Conservation (phyloP, 2,113 vertebrate genomes). For the Ailuropoda melanoleuca region DNA sequence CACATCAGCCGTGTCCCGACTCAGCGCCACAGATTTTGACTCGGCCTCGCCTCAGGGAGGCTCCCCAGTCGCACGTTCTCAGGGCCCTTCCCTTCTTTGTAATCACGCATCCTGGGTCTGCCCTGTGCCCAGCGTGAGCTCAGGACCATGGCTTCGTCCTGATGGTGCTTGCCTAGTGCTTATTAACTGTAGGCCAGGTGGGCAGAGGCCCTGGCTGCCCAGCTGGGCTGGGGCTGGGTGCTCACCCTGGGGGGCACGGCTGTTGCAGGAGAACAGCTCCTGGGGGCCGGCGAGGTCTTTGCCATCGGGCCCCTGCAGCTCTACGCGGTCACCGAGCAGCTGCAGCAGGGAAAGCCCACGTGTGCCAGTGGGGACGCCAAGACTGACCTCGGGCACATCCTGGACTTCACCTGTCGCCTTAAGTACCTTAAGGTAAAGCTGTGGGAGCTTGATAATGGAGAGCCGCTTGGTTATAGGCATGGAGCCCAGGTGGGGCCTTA, state of each 20-base stretch:
- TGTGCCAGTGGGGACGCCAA: slow-evolving; percentile 95
- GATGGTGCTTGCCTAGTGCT: background rate
- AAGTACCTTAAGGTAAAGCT: slow-evolving; percentile 95
- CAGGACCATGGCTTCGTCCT: background rate
- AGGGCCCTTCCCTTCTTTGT: background rate
- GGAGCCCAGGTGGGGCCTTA: background rate
- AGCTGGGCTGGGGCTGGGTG: background rate
- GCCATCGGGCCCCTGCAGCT: slow-evolving; percentile 93
- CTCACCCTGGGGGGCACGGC: background rate
- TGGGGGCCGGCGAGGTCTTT: slow-evolving; percentile 94
- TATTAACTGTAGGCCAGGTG: background rate
- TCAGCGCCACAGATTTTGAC: background rate
- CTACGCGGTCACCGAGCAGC: slow-evolving; percentile 93
- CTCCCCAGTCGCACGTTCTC: background rate
- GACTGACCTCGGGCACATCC: slow-evolving; percentile 96
- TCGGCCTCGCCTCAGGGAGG: background rate
- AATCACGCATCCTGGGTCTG: background rate
- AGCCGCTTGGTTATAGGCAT: background rate
- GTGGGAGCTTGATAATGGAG: background rate
- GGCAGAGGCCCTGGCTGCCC: background rate
- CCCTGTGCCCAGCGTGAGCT: background rate
- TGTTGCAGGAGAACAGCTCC: slow-evolving; percentile 92
- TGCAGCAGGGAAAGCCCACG: slow-evolving; percentile 93
- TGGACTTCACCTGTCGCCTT: slow-evolving; percentile 98
- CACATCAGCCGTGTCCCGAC: background rate